phyloP scores from a whole-genome alignment of 1,140 invertebrate species.

The Medauroidea extradentata region DNA sequence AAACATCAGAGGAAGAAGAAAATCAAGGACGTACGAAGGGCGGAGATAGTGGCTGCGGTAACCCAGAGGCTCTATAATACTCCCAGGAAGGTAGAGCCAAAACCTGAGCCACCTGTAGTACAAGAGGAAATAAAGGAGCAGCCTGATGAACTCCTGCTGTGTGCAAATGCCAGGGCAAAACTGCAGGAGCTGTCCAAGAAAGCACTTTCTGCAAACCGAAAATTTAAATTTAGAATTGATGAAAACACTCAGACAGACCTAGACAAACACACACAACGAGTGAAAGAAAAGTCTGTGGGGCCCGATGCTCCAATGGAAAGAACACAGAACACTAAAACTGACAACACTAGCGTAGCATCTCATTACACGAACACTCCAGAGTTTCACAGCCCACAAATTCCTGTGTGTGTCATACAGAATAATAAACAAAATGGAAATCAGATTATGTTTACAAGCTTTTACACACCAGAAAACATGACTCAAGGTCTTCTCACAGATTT shows the following conservation, averaged over 20 bases:
- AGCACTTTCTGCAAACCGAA: neutral
- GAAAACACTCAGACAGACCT: slow-evolving; percentile 5
- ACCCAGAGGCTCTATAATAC: slow-evolving; percentile 61
- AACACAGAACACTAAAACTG: too few relatives aligned
- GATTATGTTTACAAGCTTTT: too few relatives aligned
- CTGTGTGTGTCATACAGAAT: too few relatives aligned
- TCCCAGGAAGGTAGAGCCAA: slow-evolving; percentile 53
- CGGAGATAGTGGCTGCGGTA: slow-evolving; percentile 63
- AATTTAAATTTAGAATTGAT: neutral
- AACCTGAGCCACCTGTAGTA: slow-evolving; percentile 40
- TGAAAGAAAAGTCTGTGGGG: slow-evolving; percentile 5
- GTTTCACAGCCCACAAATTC: too few relatives aligned
- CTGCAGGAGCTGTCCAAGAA: slow-evolving; percentile 44
- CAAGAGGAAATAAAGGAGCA: slow-evolving; percentile 53
- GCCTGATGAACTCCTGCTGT: slow-evolving; percentile 49
- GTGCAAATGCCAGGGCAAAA: slow-evolving; percentile 50
- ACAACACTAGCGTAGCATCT: too few relatives aligned
- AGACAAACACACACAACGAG: neutral
- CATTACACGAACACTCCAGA: too few relatives aligned
- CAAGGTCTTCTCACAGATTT: too few relatives aligned
- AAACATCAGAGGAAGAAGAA: neutral
- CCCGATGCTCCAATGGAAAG: neutral
- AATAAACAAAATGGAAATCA: too few relatives aligned
- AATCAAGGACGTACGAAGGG: slow-evolving; percentile 38
- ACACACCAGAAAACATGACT: too few relatives aligned